A percentile compares a stretch with the other conserved stretches of the same genome.
These are phyloP conservation scores for Drosophila quadrilineata DNA, from an alignment of 1,140 invertebrate species.

Conservation along the genomic window DNA sequence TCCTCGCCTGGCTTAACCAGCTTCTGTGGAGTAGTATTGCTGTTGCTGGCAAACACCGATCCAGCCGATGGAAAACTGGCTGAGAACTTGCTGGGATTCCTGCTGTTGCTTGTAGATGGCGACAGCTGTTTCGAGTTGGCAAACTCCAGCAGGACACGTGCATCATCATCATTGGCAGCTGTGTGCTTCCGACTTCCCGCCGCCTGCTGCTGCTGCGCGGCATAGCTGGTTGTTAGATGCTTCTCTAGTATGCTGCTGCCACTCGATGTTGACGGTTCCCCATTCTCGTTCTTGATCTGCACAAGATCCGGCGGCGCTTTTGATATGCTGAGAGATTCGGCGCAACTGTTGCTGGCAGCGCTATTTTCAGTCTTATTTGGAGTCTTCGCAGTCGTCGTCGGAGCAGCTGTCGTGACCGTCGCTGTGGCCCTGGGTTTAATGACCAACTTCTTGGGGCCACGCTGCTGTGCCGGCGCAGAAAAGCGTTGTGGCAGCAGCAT, in stretches of 20 bases:
- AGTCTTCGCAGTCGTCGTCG: conserved; percentile 35
- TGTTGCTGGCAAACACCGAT: conserved; percentile 62
- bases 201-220: conserved; percentile 30
- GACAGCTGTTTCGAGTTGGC: conserved; percentile 69
- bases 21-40: conserved; percentile 8
- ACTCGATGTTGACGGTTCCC: conserved; percentile 22
- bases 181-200: too few relatives aligned
- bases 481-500: conserved; percentile 47
- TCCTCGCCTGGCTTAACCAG: conserved; percentile 49
- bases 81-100: conserved; percentile 56
- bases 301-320: conserved; percentile 41
- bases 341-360: conserved; percentile 30
- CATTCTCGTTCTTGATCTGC: conserved; percentile 59
- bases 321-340: conserved; percentile 50
- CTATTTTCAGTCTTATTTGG: conserved; percentile 64
- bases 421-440: conserved; percentile 75
- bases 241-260: conserved; percentile 66
- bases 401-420: conserved; percentile 22
- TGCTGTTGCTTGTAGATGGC: conserved; percentile 11
- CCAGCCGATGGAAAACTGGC: conserved; percentile 66
- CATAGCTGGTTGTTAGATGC: conserved; percentile 54
- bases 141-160: conserved; percentile 69
- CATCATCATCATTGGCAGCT: conserved; percentile 65
- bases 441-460: conserved; percentile 76
- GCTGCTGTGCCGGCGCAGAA: conserved; percentile 47